Base-by-base conservation (phyloP, 1,140 invertebrate species). In the Ectropis grisescens region DNA sequence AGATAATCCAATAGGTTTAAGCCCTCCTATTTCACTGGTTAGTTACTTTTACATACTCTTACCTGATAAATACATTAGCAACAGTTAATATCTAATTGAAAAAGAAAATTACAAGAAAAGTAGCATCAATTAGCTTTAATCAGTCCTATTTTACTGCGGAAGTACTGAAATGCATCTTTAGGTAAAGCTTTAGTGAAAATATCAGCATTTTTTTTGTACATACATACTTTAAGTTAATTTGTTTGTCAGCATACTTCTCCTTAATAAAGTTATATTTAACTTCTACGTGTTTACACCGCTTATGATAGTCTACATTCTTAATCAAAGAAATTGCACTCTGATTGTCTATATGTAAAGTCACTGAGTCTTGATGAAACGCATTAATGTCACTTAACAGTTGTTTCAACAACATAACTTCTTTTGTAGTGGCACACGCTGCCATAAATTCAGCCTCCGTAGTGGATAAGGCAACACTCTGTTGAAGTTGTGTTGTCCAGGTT, bases 401-500 rank as follows among this genome's bases (percentile, higher is more conserved):
- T 67, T 72, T 13, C 40, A 37, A 9, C 42, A 55, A 30, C 60
- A 26, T n/a, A 7, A 10, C 6, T n/a, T 26, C 10, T 10, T 26
- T 26, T n/a, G 24, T n/a, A 26, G 24, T n/a, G 4, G 4, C 24
- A 10, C 24, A 26, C 3, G 2, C 24, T 6, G 24, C 24, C 24
- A 26, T 10, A 26, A 7, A 26, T 26, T 26, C 24, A 26, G 68
- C 58, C 35, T 84, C 72, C 10, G 69, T 76, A 1, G 58, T 65
- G 1, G 70, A 81, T 27, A 81, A 19, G 1, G 82, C 76, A 8
- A 83, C 60, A 2, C 54, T 67, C 1, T 37, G 40, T 44, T 85
- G 83, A 45, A 69, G 72, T 29, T 52, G 59, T 7, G 45, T 56
- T 14, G 58, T 46, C 82, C 81, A 85, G n/a, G 49, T 44, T 23